Percentiles rank a stretch among this genome's conserved stretches.
phyloP scores from a whole-genome alignment of 2,113 vertebrate genomes.

The Epinephelus fuscoguttatus region DNA sequence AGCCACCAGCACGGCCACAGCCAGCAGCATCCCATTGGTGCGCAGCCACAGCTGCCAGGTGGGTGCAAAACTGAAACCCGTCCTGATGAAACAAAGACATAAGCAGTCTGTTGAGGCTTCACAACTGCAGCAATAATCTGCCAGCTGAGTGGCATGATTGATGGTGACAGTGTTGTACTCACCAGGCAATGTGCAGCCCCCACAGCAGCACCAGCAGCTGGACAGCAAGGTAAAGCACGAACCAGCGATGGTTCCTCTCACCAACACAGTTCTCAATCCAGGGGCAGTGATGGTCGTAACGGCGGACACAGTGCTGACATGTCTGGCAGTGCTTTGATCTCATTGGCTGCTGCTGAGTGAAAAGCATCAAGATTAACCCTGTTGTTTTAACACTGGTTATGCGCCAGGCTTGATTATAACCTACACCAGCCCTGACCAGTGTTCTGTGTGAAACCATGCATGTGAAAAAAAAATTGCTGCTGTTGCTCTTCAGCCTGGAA shows the following conservation, averaged over 20 bases:
- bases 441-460: neutral
- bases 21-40: conserved; percentile 85
- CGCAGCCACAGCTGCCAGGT: conserved; percentile 89
- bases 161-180: conserved; percentile 57
- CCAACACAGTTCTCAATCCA: conserved; percentile 98
- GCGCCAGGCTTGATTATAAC: no score
- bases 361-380: neutral
- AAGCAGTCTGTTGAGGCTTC: neutral
- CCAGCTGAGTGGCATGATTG: neutral
- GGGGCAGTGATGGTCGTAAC: conserved; percentile 97
- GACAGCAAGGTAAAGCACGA: conserved; percentile 88
- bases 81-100: conserved; percentile 83
- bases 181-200: conserved; percentile 91
- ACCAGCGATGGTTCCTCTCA: conserved; percentile 94
- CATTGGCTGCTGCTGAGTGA: conserved; percentile 90
- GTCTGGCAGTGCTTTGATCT: conserved; percentile 92
- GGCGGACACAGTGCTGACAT: conserved; percentile 92
- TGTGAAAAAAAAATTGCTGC: neutral
- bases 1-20: conserved; percentile 82
- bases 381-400: no score
- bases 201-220: conserved; percentile 92
- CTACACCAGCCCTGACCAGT: neutral
- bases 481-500: conserved; percentile 12
- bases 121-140: neutral
- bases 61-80: conserved; percentile 86